Percentiles rank a stretch among this genome's conserved stretches.
Evolutionary conservation across 92 coral and sea anemone species (phyloP).

Genomic region (Porites evermanni): DNA sequence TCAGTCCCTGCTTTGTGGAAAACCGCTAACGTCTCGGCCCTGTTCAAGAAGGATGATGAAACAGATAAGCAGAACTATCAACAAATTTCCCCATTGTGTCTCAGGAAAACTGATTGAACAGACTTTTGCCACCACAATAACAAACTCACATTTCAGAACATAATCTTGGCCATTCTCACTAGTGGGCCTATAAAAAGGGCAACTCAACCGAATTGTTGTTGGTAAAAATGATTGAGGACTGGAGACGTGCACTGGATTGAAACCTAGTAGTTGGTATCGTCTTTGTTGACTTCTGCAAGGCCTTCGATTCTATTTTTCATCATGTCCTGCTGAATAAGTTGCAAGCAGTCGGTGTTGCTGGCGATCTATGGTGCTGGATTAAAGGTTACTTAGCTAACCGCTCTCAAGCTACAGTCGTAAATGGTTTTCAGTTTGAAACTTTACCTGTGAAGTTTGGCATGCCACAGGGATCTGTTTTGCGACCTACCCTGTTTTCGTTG

Average conservation of each 20-base stretch:
- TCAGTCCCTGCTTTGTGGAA: conserved; percentile 10
- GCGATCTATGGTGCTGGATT: conserved; percentile 29
- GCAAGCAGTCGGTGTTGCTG: no score
- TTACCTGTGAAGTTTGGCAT: conserved; percentile 44
- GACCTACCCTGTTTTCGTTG: no score
- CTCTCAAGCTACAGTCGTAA: background rate
- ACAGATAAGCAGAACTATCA: background rate
- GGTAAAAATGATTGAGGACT: conserved; percentile 38
- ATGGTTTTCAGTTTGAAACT: conserved; percentile 15
- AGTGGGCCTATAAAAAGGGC: conserved; percentile 51
- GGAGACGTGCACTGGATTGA: conserved; percentile 36
- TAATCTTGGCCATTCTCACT: conserved; percentile 25
- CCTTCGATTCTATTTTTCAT: background rate
- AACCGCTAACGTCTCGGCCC: conserved; percentile 20
- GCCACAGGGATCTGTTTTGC: conserved; percentile 43
- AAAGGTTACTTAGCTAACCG: conserved; percentile 15
- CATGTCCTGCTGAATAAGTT: no score
- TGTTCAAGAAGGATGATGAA: conserved; percentile 16
- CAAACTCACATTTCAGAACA: conserved; percentile 27
- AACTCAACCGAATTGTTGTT: conserved; percentile 28
- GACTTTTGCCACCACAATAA: conserved; percentile 4
- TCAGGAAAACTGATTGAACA: conserved; percentile 17
- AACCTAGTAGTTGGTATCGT: conserved; percentile 28
- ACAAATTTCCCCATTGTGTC: conserved; percentile 20
- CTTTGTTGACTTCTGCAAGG: background rate